Evolutionary conservation across 2,888 invertebrate species (phyloP).

Genomic region (Aphodius granarius): DNA sequence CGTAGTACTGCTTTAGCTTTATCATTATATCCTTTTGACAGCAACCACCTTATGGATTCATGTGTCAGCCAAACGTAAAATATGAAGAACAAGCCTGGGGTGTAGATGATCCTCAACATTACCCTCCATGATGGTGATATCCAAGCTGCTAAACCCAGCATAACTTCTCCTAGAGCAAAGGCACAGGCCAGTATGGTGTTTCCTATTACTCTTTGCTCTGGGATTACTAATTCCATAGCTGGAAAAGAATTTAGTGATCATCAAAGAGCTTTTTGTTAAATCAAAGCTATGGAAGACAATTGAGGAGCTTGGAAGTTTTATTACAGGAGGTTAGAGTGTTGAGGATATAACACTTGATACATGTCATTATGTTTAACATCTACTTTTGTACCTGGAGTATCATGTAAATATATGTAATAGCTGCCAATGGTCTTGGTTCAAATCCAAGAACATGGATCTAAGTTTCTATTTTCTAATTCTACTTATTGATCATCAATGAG

Average conservation of each 20-base stretch:
- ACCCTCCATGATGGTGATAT: conserved; percentile 67
- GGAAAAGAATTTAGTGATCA: conserved; percentile 39
- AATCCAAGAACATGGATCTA: too few species aligned
- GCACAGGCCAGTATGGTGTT: conserved; percentile 72
- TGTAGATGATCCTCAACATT: conserved; percentile 63
- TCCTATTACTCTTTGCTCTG: conserved; percentile 70
- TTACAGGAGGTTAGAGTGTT: too few species aligned
- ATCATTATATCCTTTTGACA: conserved; percentile 59
- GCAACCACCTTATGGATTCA: conserved; percentile 74
- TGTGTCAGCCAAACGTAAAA: conserved; percentile 66
- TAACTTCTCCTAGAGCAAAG: conserved; percentile 69
- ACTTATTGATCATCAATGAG: too few species aligned
- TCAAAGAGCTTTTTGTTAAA: too few species aligned
- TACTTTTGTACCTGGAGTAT: too few species aligned
- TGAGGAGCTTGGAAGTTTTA: too few species aligned
- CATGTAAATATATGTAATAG: too few species aligned
- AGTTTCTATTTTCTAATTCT: too few species aligned
- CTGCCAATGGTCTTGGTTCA: too few species aligned
- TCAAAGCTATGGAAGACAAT: too few species aligned
- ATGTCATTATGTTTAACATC: too few species aligned
- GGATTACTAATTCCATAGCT: conserved; percentile 78
- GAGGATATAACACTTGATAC: too few species aligned
- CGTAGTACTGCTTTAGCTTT: conserved; percentile 61
- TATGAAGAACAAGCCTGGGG: conserved; percentile 68
- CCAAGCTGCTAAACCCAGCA: conserved; percentile 69